Percentiles rank a stretch among this genome's conserved stretches.
Conservation (phyloP, 2,797 vertebrate species). For the Masticophis lateralis region DNA sequence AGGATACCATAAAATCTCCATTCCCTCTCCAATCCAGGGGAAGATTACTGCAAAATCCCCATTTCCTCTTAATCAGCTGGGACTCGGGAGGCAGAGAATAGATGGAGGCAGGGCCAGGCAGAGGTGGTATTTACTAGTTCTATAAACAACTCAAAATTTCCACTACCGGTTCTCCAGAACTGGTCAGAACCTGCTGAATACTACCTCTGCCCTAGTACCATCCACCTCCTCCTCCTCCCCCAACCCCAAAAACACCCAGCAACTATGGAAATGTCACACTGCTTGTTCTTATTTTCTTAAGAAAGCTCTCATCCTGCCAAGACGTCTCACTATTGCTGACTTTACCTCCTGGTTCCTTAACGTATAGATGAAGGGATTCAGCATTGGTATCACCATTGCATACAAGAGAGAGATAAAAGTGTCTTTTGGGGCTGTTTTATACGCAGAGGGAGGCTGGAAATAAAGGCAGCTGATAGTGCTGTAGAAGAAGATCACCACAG, state of each 20-base stretch:
- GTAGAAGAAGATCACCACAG: constrained; percentile 41
- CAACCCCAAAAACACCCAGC: not conserved
- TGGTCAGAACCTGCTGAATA: no score
- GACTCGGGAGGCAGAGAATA: no score
- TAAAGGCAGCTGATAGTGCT: constrained; percentile 44
- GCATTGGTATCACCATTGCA: constrained; percentile 9
- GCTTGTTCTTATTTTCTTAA: not conserved
- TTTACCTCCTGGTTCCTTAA: constrained; percentile 22
- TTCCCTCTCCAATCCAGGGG: no score
- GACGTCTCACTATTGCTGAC: not conserved
- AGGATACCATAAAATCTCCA: no score
- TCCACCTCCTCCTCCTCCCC: no score
- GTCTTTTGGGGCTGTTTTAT: constrained; percentile 28
- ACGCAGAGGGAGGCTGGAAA: constrained; percentile 38
- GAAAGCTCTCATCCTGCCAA: not conserved
- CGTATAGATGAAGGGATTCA: constrained; percentile 24
- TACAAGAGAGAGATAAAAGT: constrained; percentile 44
- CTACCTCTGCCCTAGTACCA: no score
- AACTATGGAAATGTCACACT: not conserved
- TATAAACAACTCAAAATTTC: no score
- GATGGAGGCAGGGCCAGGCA: no score
- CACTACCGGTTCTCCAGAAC: no score
- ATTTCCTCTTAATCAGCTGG: no score
- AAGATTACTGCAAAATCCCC: no score
- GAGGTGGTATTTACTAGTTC: no score